Base-by-base conservation (phyloP, 2,113 vertebrate species). In the Psephotus haematonotus region DNA sequence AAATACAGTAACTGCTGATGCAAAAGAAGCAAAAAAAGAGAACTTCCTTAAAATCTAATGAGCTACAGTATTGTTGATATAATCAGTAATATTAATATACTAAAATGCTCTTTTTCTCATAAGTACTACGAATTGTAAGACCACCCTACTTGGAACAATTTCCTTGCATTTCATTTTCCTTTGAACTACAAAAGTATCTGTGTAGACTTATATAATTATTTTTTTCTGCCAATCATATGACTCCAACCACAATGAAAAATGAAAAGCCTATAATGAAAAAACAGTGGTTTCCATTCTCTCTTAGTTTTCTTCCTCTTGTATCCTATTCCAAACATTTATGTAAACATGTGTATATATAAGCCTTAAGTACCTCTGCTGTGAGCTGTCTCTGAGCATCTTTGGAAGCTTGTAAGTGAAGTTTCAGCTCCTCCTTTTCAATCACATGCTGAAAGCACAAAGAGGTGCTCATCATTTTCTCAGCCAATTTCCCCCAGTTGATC, bases 371-470 rank as follows among this genome's bases (percentile, higher is more conserved):
- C 99, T 99, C 99, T 90, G 98, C 98, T 44, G 99, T 99, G 84
- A 99, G 98, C 76, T 99, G 99, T 50, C 99, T 98, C 97, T 99
- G 99, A 85, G 99, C 98, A 50, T 99, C 99, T 98, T 99, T 99
- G 77, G 99, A 99, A 80, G 99, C 99, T 96, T 99, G 99, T 53
- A 99, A 97, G 87, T 99, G 99, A 96, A 99, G 98, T 97, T 98
- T 98, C 86, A 99, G 97, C 96, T 99, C 99, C 90, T 99, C 99
- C 78, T 99, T 99, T 97, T 99, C 99, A 96, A 99, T 98, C 31
- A 99, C 98, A 96, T 99, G 97, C 99, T 99, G 94, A 74, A 89
- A 80, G 85, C 71, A 97, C 37, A 97, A 82, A 97, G 92, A 77
- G 10, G 10, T 10, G 6, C 19, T 68, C 37, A 52, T 93, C 22